Evolutionary conservation across 1,140 invertebrate genomes (phyloP), one percentile per base, ranked within the genome.

Genomic region (Cyphomyrmex costatus): DNA sequence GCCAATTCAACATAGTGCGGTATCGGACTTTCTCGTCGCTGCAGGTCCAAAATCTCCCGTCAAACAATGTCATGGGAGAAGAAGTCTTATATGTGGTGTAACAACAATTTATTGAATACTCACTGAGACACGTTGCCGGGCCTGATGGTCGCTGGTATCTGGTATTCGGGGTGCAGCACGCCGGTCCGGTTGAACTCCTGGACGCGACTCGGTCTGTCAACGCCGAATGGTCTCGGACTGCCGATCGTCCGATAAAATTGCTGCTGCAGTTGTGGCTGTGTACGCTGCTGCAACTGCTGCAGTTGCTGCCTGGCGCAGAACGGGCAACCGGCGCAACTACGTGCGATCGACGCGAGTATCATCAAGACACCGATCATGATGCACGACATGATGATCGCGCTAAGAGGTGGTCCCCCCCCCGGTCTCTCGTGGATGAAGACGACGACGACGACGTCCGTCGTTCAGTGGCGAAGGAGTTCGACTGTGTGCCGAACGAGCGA

Each of bases 61-160:
- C 53, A 36, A 6, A 66, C 21, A n/a, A 51, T 14, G n/a, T 24
- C 60, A 14, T 14, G n/a, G 0, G 36, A 42, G 12, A 8, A 79
- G 7, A 79, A 66, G 0, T 14, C 21, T 33, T 12, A n/a, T 60
- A n/a, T 19, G 10, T 3, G 0, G 16, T 19, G 12, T 4, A 66
- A n/a, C 16, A 1, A 30, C 19, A 27, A 7, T 56, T 65, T 46
- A 71, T 8, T 60, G 5, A 49, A 66, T 85, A 93, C 95, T 95
- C 92, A 95, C 95, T 94, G 93, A 91, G 94, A 95, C 42, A 95
- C 92, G 77, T 94, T 94, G 51, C 92, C 93, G 33, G 94, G 93
- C 61, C 89, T 91, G 51, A 95, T 86, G 65, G 92, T 94, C 6
- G 94, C 94, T 49, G 93, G 88, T 89, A 95, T 94, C 88, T 94